Evolutionary conservation across 2,113 vertebrate species (phyloP), one percentile per base, ranked within the genome.

Genomic region (Trichomycterus rosablanca): DNA sequence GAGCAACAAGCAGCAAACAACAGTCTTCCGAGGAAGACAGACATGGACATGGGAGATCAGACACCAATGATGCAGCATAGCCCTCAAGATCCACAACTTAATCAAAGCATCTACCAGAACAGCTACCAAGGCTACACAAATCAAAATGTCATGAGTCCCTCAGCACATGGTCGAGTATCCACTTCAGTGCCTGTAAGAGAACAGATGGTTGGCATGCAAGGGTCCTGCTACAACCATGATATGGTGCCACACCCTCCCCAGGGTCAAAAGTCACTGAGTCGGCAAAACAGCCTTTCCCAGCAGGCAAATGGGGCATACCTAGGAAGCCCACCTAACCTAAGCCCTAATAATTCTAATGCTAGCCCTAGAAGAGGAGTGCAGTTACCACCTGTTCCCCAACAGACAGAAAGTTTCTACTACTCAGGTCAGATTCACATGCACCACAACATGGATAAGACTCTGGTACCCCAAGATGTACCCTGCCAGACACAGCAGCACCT

Each of bases 231-330:
- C 23, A 71, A 57, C 63, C 83, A 84, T 1, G 89, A 89, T 32
- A 78, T 90, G 78, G 71, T 84, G 50, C 93, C 93, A 0, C 85
- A 87, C 16, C 91, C 91, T 0, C 92, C 93, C 0, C 80, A 81
- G 12, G 81, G 77, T 18, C 84, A 80, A 0, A 94, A 91, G 53
- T 82, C 88, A 0, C 73, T 84, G 0, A 87, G 72, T 30, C 88
- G 88, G 32, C 91, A 89, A 14, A 79, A 72, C 75, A 81, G 78
- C 52, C 63, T 89, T 54, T 72, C 79, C 42, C 87, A 78, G 60
- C 79, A 87, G 72, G 66, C 76, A 24, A 74, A 74, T 43, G 83
- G 73, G 22, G 71, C 72, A 19, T 95, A 88, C 19, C 40, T 76
- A 0, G 74, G 77, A 7, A 76, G 64, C 79, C 83, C 86, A 1